phyloP scores from a whole-genome alignment of 23 tunicate genomes.

The Phallusia fumigata region DNA sequence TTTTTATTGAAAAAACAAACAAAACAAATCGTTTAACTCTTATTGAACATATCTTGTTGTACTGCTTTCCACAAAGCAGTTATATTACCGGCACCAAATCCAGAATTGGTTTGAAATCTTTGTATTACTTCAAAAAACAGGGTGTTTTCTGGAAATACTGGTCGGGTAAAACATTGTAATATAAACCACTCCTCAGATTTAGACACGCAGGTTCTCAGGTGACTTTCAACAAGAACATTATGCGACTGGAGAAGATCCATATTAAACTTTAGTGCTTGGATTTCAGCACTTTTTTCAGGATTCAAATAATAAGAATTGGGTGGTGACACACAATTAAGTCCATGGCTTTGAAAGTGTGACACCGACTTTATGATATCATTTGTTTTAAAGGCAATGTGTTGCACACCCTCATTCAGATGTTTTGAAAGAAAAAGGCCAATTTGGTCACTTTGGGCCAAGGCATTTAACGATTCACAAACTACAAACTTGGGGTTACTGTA shows the following conservation, averaged over 20 bases:
- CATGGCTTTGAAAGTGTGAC: constrained; percentile 34
- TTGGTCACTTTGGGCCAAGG: constrained; percentile 13
- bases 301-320: constrained; percentile 51
- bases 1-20: no score
- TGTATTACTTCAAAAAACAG: constrained; percentile 89
- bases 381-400: constrained; percentile 78
- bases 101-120: constrained; percentile 65
- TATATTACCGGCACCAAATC: constrained; percentile 91
- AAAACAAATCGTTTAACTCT: background rate
- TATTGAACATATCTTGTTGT: constrained; percentile 38
- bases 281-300: constrained; percentile 22
- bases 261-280: constrained; percentile 17
- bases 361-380: constrained; percentile 57
- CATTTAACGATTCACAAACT: constrained; percentile 17
- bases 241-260: constrained; percentile 23
- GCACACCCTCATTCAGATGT: constrained; percentile 71
- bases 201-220: background rate
- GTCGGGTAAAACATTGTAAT: constrained; percentile 81
- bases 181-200: constrained; percentile 47
- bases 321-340: constrained; percentile 40
- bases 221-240: constrained; percentile 47
- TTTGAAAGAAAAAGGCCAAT: constrained; percentile 31
- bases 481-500: constrained; percentile 34
- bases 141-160: constrained; percentile 75
- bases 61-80: constrained; percentile 68